These are phyloP conservation scores for Rhabdornis inornatus DNA, from an alignment of 2,113 vertebrate genomes.

Conservation along the genomic window DNA sequence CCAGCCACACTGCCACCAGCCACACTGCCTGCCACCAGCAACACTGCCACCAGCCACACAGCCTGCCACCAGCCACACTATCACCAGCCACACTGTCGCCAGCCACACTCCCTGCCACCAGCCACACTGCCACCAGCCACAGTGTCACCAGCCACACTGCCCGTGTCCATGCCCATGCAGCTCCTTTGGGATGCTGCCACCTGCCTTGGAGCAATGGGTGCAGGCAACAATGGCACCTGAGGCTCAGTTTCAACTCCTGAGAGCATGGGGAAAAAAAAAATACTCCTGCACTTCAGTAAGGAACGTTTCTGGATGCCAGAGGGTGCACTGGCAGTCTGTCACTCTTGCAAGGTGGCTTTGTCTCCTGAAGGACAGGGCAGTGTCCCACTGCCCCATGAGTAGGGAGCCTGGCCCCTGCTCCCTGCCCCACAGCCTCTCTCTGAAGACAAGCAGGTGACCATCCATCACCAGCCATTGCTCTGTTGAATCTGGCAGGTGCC, in stretches of 20 bases:
- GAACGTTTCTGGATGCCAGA: neutral
- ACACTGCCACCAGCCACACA: neutral
- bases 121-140: neutral
- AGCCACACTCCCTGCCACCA: neutral
- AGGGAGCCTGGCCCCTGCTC: neutral
- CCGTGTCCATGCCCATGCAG: neutral
- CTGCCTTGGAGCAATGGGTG: neutral
- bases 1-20: neutral
- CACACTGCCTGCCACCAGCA: neutral
- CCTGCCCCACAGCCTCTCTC: neutral
- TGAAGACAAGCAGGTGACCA: neutral
- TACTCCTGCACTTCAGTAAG: neutral
- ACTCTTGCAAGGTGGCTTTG: neutral
- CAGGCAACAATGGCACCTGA: fast-evolving
- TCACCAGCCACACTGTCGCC: neutral
- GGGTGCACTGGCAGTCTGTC: neutral
- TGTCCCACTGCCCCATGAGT: neutral
- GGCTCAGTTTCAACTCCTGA: neutral
- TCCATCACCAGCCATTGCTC: neutral
- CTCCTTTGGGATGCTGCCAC: neutral
- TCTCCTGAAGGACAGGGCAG: neutral
- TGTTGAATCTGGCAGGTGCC: neutral
- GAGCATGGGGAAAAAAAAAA: fast-evolving
- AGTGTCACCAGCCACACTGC: neutral
- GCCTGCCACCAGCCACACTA: neutral